Evolutionary conservation across 2,113 vertebrate species (phyloP).

Genomic region (Struthidea cinerea): DNA sequence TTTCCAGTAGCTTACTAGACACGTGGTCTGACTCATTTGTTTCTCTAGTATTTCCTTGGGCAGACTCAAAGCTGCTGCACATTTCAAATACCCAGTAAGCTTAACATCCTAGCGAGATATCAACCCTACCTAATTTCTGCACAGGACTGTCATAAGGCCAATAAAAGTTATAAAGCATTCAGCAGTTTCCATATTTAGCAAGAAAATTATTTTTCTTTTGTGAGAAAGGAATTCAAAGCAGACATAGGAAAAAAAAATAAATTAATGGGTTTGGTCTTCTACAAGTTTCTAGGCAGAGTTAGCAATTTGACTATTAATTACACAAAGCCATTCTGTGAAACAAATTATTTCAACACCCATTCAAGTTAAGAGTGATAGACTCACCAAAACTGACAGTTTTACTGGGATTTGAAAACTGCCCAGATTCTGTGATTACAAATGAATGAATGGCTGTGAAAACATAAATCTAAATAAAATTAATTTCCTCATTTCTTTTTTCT

Average conservation of each 20-base stretch:
- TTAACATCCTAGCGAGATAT: neutral
- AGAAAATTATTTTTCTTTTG: neutral
- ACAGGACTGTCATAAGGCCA: neutral
- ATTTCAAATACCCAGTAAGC: neutral
- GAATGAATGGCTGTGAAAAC: neutral
- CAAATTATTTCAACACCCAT: neutral
- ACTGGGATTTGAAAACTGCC: neutral
- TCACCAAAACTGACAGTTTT: neutral
- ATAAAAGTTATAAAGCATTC: neutral
- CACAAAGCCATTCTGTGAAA: neutral
- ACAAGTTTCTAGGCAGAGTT: neutral
- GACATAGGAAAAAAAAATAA: neutral
- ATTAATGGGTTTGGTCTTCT: neutral
- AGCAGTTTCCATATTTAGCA: neutral
- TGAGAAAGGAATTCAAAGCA: neutral
- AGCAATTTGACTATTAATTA: neutral
- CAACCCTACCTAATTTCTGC: neutral
- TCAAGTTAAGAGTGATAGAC: neutral
- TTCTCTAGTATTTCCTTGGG: neutral
- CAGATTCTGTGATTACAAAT: neutral
- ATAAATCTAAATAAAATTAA: neutral
- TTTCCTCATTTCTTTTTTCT: neutral
- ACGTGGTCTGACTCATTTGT: neutral
- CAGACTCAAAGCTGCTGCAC: neutral
- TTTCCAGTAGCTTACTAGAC: neutral